A percentile compares a stretch with the other conserved stretches of the same genome.
Conservation (phyloP, 2,888 invertebrate species). For the Sceliomorpha sp. region DNA sequence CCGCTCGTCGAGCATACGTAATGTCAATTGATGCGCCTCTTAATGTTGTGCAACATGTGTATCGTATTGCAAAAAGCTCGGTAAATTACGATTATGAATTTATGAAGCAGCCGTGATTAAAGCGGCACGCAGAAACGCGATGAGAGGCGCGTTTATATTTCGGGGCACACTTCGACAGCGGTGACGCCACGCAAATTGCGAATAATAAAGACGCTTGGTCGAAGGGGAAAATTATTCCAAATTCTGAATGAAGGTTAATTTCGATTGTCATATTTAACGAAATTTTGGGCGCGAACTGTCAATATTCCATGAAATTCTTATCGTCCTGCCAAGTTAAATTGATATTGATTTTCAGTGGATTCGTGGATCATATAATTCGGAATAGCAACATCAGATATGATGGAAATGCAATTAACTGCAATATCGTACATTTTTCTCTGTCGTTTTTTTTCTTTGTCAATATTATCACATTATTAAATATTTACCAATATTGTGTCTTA, state of each 20-base stretch:
- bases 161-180: not conserved
- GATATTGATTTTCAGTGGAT: constrained; percentile 25
- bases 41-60: constrained; percentile 11
- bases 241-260: constrained; percentile 1
- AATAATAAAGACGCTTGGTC: constrained; percentile 1
- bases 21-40: constrained; percentile 10
- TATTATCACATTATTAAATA: too few relatives aligned
- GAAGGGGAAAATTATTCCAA: constrained; percentile 1
- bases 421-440: too few relatives aligned
- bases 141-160: constrained; percentile 12
- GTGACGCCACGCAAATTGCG: not conserved
- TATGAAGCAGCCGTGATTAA: constrained; percentile 11
- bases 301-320: constrained; percentile 24
- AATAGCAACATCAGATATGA: constrained; percentile 18
- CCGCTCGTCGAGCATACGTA: constrained; percentile 1
- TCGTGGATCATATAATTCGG: constrained; percentile 23
- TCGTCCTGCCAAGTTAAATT: constrained; percentile 23
- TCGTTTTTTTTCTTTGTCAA: too few relatives aligned
- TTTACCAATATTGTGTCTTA: constrained; percentile 19
- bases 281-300: constrained; percentile 4
- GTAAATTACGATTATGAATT: constrained; percentile 14
- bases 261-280: not conserved
- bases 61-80: constrained; percentile 14
- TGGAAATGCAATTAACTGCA: constrained; percentile 34
- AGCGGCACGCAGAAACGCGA: constrained; percentile 11